Base-by-base conservation (phyloP, 2,797 vertebrate genomes). In the Alauda arvensis region DNA sequence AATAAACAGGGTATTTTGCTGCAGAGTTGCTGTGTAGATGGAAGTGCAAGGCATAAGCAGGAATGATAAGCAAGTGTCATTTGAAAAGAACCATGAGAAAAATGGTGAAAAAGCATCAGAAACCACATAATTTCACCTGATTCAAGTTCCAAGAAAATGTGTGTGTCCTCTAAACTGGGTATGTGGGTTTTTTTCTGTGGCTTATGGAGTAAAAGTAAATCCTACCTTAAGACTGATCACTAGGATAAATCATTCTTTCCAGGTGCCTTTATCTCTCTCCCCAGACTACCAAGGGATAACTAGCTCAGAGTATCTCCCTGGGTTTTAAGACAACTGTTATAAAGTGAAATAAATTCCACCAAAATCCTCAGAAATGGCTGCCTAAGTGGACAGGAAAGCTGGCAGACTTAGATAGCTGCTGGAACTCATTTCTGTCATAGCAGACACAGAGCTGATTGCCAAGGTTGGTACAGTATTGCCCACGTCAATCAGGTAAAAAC, bases 321-420 rank as follows among this genome's bases (percentile, higher is more conserved):
- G 21, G 21, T 72, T 91, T 88, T 72, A 70, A 70, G 59, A 60
- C 56, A 90, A 37, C 56, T 85, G 28, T 71, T 74, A 51, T 61
- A 83, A 76, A 20, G 43, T 77, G 68, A 93, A 89, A 78, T 77
- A 70, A 85, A 89, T 91, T 86, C 65, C 29, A 79, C 40, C 23
- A 10, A 77, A 78, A 29, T 48, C 75, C 21, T 93, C 51, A 79
- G 75, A 77, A 94, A 60, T 59, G 55, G 17, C 53, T 89, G 46
- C 21, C n/a, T 42, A 83, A 77, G n/a, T 70, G 71, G 57, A 57
- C 57, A 86, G 89, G 75, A 89, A 91, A 89, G 57, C 61, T 91
- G 77, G 13, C 71, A 79, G 83, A 31, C 29, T 85, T 53, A 84
- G 77, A 77, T 92, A 89, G 49, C 86, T 88, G 59, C 43, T 88